These are phyloP conservation scores for Lagodon rhomboides DNA, from an alignment of 2,797 vertebrate species.

Conservation along the genomic window DNA sequence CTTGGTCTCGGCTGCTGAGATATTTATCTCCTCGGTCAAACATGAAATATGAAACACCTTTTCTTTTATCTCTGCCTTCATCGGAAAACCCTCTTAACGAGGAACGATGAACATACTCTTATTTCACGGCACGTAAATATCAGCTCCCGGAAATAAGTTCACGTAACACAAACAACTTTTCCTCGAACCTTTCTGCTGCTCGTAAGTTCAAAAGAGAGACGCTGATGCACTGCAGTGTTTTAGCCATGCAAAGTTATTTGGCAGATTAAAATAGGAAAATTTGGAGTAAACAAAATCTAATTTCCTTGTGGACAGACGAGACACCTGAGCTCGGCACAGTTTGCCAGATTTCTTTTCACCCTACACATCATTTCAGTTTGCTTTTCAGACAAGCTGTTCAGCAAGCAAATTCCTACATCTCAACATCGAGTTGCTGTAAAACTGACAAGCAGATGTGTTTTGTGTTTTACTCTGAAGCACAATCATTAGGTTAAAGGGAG, in stretches of 20 bases:
- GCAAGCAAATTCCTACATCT: too few relatives aligned
- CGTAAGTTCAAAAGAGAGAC: neutral
- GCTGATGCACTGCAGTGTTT: neutral
- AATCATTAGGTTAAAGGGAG: too few relatives aligned
- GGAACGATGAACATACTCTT: neutral
- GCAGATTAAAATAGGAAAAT: too few relatives aligned
- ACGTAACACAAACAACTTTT: too few relatives aligned
- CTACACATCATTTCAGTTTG: neutral
- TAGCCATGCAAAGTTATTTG: neutral
- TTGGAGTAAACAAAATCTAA: neutral
- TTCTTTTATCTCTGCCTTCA: neutral
- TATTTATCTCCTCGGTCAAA: neutral
- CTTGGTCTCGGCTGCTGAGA: neutral
- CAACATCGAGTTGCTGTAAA: too few relatives aligned
- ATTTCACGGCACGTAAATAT: neutral
- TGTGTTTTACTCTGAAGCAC: too few relatives aligned
- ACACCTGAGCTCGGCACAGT: neutral
- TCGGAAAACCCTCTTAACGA: neutral
- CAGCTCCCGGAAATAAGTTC: neutral
- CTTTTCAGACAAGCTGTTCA: too few relatives aligned
- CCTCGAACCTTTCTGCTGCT: neutral
- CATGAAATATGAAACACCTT: constrained; percentile 9
- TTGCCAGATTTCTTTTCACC: neutral
- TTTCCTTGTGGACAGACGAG: neutral
- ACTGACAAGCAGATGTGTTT: too few relatives aligned